Evolutionary conservation across 2,888 invertebrate genomes (phyloP), one percentile per base, ranked within the genome.

Genomic region (Idaea aversata): DNA sequence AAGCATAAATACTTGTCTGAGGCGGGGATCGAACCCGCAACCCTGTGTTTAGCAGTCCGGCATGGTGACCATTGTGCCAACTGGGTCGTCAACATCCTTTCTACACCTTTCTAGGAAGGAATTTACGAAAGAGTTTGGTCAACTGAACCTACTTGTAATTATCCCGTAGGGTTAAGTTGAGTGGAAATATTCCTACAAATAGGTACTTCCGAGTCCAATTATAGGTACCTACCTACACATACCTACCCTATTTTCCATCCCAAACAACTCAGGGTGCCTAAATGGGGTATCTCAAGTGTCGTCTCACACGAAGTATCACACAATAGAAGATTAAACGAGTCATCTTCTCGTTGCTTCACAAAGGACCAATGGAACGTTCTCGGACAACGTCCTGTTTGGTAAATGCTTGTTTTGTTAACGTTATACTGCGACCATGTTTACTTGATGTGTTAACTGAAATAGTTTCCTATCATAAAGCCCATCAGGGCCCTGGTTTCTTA

Each of bases 341-440:
- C 82, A 88, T 88, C 83, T 86, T 83, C 85, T 85, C 82, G 85
- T 86, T 85, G 81, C 74, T 67, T 75, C 78, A 91, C 91, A 91
- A 91, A 84, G 80, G 87, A 78, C 74, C 81, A 83, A 82, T 87
- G 77, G 85, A 86, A 83, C 77, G 81, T 81, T 87, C 86, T 81
- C 80, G 82, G 75, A 74, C 73, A 69, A 83, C 88, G 85, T 88
- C 87, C 87, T 88, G 88, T 85, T 25, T 6, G 58, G 58, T 59
- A 59, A 59, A 16, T 59, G 16, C 47, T 47, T 47, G 47, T 47
- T 47, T 47, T 47, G 47, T 47, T 47, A 36, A 10, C 36, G 36
- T 5, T 36, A 58, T 58, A 15, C 4, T 15, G 16, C 15, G 58
- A 58, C 15, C 58, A 16, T 16, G 58, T 58, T 16, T 58, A 58